phyloP scores from a whole-genome alignment of 2,113 vertebrate species.

The Catharus minimus region DNA sequence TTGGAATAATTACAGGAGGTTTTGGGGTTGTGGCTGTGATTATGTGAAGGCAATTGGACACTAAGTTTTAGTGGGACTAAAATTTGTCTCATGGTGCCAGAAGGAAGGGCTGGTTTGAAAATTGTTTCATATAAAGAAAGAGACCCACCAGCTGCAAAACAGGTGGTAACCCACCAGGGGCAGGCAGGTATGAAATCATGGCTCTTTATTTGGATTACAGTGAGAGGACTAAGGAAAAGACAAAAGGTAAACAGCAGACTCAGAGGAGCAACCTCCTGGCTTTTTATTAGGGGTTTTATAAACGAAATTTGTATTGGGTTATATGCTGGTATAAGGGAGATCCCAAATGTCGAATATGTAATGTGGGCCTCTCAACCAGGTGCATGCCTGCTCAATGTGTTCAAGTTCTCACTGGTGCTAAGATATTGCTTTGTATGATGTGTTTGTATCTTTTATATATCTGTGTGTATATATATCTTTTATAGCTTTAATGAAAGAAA shows the following conservation, averaged over 20 bases:
- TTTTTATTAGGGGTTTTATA: not conserved
- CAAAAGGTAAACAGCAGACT: not conserved
- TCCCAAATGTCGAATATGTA: not conserved
- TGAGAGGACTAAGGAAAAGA: not conserved
- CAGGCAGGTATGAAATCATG: not conserved
- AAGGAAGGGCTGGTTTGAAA: constrained; percentile 4
- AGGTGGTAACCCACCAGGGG: constrained; percentile 41
- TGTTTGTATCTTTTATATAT: not conserved
- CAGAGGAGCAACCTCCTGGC: not conserved
- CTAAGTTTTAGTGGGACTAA: not conserved
- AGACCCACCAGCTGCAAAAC: constrained; percentile 32
- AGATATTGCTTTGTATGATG: not conserved
- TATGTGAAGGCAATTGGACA: not conserved
- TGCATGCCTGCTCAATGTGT: not conserved
- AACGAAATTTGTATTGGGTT: not conserved
- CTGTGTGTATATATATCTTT: rapidly evolving
- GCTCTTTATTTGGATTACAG: constrained; percentile 1
- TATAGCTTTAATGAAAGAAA: not conserved
- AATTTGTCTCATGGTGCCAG: not conserved
- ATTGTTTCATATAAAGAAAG: not conserved
- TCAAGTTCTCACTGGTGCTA: not conserved
- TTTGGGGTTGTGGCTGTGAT: not conserved
- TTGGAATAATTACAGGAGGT: not conserved
- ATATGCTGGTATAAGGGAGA: not conserved
- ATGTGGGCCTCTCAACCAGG: not conserved